These are phyloP conservation scores for Amaurobius ferox DNA, from an alignment of 2,888 invertebrate genomes.

Conservation along the genomic window DNA sequence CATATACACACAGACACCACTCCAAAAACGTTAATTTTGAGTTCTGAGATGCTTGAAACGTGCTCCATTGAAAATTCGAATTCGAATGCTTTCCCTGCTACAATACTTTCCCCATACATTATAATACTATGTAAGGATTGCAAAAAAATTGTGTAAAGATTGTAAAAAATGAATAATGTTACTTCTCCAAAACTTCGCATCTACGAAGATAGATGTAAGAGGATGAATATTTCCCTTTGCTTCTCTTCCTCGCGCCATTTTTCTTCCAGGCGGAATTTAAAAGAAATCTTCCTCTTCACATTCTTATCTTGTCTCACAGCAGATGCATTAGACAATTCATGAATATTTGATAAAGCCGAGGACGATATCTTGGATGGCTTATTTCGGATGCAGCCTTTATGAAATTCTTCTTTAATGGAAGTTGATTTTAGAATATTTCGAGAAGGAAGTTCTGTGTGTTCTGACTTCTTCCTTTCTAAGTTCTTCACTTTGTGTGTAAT, in stretches of 20 bases:
- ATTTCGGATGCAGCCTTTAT: conserved; percentile 51
- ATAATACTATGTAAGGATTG: too few species aligned
- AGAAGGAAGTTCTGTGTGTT: too few species aligned
- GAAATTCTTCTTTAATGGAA: conserved; percentile 68
- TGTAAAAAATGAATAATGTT: neutral
- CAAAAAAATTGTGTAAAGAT: too few species aligned
- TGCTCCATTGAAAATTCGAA: too few species aligned
- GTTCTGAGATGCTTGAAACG: too few species aligned
- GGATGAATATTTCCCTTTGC: neutral
- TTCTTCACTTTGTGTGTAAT: neutral
- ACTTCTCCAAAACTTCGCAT: neutral
- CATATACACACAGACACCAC: too few species aligned
- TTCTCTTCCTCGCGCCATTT: conserved; percentile 4
- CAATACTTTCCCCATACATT: too few species aligned
- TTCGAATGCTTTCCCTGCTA: too few species aligned
- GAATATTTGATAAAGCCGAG: conserved; percentile 54
- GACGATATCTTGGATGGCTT: conserved; percentile 34
- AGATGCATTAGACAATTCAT: conserved; percentile 66
- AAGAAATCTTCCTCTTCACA: conserved; percentile 9
- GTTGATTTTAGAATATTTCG: conserved; percentile 56
- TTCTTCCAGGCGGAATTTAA: neutral
- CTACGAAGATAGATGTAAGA: neutral
- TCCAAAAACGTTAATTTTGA: too few species aligned
- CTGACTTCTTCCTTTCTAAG: neutral
- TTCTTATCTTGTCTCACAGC: conserved; percentile 27